phyloP scores from a whole-genome alignment of 2,113 vertebrate genomes.

The Salvelinus fontinalis region DNA sequence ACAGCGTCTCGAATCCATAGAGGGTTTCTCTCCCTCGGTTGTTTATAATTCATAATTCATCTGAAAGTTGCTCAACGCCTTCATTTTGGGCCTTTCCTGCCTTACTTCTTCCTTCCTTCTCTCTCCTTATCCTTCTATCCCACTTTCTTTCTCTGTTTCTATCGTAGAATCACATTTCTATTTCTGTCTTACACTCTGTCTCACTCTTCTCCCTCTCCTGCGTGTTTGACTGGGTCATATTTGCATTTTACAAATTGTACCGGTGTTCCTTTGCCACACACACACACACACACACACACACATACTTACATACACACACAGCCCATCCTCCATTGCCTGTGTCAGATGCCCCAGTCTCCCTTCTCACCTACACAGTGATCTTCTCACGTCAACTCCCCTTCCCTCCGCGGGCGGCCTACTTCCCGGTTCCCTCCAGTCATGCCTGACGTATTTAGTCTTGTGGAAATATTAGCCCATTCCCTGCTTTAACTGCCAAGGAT shows the following conservation, averaged over 20 bases:
- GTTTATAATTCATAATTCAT: too few relatives aligned
- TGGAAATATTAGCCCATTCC: conserved; percentile 57
- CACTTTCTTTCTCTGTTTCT: too few relatives aligned
- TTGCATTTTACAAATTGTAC: conserved; percentile 53
- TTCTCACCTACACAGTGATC: conserved; percentile 34
- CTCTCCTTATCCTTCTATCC: too few relatives aligned
- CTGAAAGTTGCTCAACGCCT: too few relatives aligned
- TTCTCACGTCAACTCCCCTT: conserved; percentile 40
- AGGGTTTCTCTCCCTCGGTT: too few relatives aligned
- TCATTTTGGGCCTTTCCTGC: too few relatives aligned
- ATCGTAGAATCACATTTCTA: background rate
- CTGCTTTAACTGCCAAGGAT: conserved; percentile 55
- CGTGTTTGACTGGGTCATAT: conserved; percentile 38
- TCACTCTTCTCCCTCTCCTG: background rate
- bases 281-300: too few relatives aligned
- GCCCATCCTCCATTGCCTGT: conserved; percentile 11
- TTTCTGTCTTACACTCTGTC: conserved; percentile 18
- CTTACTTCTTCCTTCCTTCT: too few relatives aligned
- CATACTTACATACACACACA: background rate
- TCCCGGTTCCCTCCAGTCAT: conserved; percentile 36
- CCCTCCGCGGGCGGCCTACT: conserved; percentile 45
- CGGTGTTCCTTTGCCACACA: conserved; percentile 17
- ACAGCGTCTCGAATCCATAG: too few relatives aligned
- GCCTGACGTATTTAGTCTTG: conserved; percentile 55
- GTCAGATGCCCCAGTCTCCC: conserved; percentile 14